phyloP scores from a whole-genome alignment of 2,888 invertebrate genomes.

The Tachina lurida region DNA sequence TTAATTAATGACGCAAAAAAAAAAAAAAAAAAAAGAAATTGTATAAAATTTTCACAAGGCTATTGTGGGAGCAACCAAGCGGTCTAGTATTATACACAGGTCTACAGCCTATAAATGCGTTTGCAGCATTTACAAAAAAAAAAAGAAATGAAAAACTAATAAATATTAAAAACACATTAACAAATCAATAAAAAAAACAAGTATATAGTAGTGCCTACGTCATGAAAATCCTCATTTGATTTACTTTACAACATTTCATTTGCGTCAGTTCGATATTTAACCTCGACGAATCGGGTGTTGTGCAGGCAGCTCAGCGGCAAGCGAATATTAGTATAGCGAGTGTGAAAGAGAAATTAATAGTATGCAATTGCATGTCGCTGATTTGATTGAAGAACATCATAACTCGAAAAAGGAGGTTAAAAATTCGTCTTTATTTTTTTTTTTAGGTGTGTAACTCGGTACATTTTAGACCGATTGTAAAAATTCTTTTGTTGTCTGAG shows the following conservation, averaged over 20 bases:
- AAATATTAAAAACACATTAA: conserved; percentile 18
- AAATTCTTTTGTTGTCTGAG: too few species aligned
- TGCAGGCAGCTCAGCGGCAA: too few species aligned
- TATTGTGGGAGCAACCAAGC: conserved; percentile 16
- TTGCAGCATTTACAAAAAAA: conserved; percentile 37
- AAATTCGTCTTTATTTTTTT: too few species aligned
- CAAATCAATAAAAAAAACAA: conserved; percentile 5
- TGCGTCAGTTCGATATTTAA: conserved; percentile 53
- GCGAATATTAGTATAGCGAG: too few species aligned
- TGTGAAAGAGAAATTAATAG: too few species aligned
- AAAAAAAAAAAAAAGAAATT: conserved; percentile 12
- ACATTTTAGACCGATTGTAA: too few species aligned
- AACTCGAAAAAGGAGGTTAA: too few species aligned
- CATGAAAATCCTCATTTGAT: conserved; percentile 57
- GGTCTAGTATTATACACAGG: conserved; percentile 7
- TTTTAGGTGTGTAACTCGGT: too few species aligned
- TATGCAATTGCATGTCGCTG: too few species aligned
- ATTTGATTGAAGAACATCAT: too few species aligned
- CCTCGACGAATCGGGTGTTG: conserved; percentile 4
- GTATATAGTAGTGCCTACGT: conserved; percentile 34
- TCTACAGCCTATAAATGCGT: conserved; percentile 40
- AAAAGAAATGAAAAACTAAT: conserved; percentile 32
- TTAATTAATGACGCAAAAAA: conserved; percentile 51
- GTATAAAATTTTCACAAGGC: conserved; percentile 46
- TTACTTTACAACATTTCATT: conserved; percentile 58